Percentiles rank a stretch among this genome's conserved stretches.
These are phyloP conservation scores for Pemphigus obesinymphae DNA, from an alignment of 1,140 invertebrate genomes.

Conservation along the genomic window DNA sequence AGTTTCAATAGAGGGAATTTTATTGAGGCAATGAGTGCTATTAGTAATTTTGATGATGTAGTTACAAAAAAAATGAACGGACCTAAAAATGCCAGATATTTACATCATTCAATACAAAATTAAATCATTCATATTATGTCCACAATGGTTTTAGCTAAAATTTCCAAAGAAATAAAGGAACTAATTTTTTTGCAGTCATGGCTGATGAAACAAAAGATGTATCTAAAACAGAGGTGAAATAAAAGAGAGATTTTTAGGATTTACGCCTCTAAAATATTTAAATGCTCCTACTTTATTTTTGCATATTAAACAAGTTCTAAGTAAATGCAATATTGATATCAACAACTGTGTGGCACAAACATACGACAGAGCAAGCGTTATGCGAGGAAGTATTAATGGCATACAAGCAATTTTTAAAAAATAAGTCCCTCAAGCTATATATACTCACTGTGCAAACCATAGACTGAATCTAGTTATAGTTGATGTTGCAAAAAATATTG, in stretches of 20 bases:
- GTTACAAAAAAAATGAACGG: background rate
- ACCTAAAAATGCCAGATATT: background rate
- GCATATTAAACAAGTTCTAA: background rate
- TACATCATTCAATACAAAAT: background rate
- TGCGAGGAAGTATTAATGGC: background rate
- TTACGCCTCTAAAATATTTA: background rate
- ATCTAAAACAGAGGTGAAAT: background rate
- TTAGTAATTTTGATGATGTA: background rate
- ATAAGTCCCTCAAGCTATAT: too few species aligned
- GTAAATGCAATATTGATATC: background rate
- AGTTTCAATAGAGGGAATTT: background rate
- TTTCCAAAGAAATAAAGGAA: too few species aligned
- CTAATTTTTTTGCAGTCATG: too few species aligned
- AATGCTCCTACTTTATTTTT: background rate
- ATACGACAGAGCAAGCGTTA: too few species aligned
- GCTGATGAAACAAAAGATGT: too few species aligned
- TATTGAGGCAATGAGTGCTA: background rate
- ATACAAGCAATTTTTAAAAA: too few species aligned
- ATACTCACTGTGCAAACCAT: too few species aligned
- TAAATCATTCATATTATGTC: background rate
- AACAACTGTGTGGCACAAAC: background rate
- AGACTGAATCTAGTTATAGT: too few species aligned
- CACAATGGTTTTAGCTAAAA: background rate
- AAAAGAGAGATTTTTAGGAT: background rate
- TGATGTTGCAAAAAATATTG: background rate